These are phyloP conservation scores for Cerceris ruficornis DNA, from an alignment of 2,888 invertebrate genomes.

Conservation along the genomic window DNA sequence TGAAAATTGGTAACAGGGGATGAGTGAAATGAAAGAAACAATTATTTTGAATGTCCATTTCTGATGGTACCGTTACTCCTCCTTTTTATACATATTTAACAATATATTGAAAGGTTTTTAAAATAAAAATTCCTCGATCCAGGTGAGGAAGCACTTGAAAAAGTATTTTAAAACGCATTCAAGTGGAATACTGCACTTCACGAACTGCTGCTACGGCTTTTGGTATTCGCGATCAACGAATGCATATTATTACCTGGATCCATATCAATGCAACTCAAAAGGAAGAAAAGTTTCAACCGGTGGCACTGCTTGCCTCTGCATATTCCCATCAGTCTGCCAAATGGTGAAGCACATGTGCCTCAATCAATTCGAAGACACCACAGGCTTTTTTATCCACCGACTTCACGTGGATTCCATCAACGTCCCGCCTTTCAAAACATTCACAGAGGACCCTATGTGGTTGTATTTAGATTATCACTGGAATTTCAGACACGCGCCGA, in stretches of 20 bases:
- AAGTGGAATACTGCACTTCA: constrained; percentile 76
- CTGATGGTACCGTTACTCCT: no score
- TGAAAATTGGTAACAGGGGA: no score
- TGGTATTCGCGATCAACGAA: constrained; percentile 75
- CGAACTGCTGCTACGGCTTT: constrained; percentile 79
- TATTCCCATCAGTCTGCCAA: constrained; percentile 70
- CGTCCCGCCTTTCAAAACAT: constrained; percentile 59
- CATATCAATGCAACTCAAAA: constrained; percentile 72
- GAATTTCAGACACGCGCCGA: constrained; percentile 68
- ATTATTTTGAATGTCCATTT: no score
- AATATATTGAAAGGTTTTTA: neutral
- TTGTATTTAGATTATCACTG: constrained; percentile 78
- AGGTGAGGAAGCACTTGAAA: constrained; percentile 69
- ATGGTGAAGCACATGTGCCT: constrained; percentile 75
- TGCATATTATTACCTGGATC: constrained; percentile 78
- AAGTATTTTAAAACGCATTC: constrained; percentile 66
- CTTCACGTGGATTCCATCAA: constrained; percentile 76
- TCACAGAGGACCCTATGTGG: constrained; percentile 79
- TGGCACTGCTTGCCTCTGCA: constrained; percentile 71
- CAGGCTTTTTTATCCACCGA: constrained; percentile 78
- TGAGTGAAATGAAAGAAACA: no score
- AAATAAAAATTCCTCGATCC: neutral
- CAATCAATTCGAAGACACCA: constrained; percentile 71
- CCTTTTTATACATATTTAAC: neutral
- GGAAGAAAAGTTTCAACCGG: constrained; percentile 65